A percentile compares a stretch with the other conserved stretches of the same genome.
phyloP scores from a whole-genome alignment of 2,797 vertebrate genomes.

The Aplochiton taeniatus region DNA sequence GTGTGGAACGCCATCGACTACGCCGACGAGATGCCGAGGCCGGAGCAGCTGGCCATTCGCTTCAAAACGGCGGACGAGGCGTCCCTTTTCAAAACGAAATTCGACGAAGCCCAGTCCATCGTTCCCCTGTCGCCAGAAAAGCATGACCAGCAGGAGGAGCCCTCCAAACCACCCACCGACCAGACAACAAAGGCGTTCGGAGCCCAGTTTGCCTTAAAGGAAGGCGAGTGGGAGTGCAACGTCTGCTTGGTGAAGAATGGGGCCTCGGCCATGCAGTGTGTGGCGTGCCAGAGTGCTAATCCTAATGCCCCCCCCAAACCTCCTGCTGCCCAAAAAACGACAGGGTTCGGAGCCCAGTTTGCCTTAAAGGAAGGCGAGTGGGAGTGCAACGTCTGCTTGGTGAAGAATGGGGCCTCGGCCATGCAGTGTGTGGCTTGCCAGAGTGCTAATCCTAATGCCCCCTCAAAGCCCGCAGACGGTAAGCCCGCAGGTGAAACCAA shows the following conservation, averaged over 20 bases:
- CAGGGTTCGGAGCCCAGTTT: slow-evolving; percentile 75
- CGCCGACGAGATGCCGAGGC: slow-evolving; percentile 90
- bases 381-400: slow-evolving; percentile 81
- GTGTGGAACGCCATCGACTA: slow-evolving; percentile 98
- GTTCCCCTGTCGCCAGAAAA: slow-evolving; percentile 59
- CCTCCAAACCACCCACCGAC: slow-evolving; percentile 31
- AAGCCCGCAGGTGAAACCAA: slow-evolving; percentile 64
- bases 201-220: slow-evolving; percentile 80
- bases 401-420: slow-evolving; percentile 77
- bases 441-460: slow-evolving; percentile 72
- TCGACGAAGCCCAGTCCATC: slow-evolving; percentile 88
- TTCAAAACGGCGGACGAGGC: slow-evolving; percentile 97
- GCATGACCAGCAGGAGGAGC: slow-evolving; percentile 37
- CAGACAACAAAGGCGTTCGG: slow-evolving; percentile 52
- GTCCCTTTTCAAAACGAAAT: slow-evolving; percentile 87
- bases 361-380: slow-evolving; percentile 83
- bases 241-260: slow-evolving; percentile 82
- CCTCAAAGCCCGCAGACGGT: slow-evolving; percentile 48
- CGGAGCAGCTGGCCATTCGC: slow-evolving; percentile 93
- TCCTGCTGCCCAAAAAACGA: slow-evolving; percentile 11
- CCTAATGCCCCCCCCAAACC: slow-evolving; percentile 61
- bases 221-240: slow-evolving; percentile 85
- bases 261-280: slow-evolving; percentile 70
- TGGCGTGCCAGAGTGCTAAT: slow-evolving; percentile 77
- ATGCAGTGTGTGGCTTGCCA: slow-evolving; percentile 79